Base-by-base conservation (phyloP, 1,140 invertebrate genomes). In the Drosophila melanogaster region DNA sequence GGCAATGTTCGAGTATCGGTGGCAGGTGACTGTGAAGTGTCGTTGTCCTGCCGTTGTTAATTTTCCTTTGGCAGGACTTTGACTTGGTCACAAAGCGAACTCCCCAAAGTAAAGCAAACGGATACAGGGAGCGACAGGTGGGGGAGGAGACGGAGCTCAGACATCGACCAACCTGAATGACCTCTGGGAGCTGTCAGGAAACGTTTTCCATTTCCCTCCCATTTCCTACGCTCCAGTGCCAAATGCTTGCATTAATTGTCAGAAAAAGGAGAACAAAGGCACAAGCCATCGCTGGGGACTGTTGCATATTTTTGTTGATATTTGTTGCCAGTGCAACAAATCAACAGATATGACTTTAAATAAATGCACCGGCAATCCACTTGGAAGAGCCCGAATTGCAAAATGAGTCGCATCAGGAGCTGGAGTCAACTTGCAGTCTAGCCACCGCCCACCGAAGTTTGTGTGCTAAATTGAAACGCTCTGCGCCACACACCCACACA, bases 391-490 rank as follows among this genome's bases (percentile, higher is more conserved):
- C 73, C 67, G 53, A 71, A 73, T 74, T 70, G 70, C 44, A 58
- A 35, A 26, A 56, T 33, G 37, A 49, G 47, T 30, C 26, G 26
- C 26, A 8, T 7, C 11, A 11, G 24, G 33, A 4, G n/a, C 15
- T 17, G 43, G n/a, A n/a, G 19, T 67, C 51, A 66, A 54, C 56
- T 62, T 53, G 61, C 40, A 50, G 61, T 59, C 62, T 71, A 55
- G 72, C 58, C 54, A 17, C 75, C 54, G 59, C 54, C 49, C 57
- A 43, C 64, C 58, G 61, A 89, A 87, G 83, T 87, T 87, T 89
- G 74, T 86, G 83, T 87, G 89, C 83, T 87, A 87, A 87, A 87
- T 87, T 87, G 89, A 87, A 87, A 83, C 64, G 84, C 76, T 77
- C 84, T 62, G 84, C 78, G 76, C 58, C 26, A 60, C 40, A 49